Base-by-base conservation (phyloP, 2,113 vertebrate genomes). In the Phasianus colchicus region DNA sequence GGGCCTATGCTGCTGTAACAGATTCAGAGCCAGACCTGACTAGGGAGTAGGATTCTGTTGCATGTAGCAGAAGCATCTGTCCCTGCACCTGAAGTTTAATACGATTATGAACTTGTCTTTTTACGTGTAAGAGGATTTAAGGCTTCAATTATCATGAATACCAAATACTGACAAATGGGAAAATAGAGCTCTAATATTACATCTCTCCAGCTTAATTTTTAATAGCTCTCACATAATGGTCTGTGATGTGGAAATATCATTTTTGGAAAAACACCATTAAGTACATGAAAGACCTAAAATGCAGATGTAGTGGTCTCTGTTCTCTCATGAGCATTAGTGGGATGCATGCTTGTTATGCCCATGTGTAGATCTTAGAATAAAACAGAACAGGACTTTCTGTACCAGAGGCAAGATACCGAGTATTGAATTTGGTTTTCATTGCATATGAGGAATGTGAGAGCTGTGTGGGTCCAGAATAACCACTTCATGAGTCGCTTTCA, bases 341-440 rank as follows among this genome's bases (percentile, higher is more conserved):
- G 64, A 15, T 74, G 50, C 34, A 8, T 50, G 64, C 60, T 88
- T 60, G 22, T 83, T 85, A 17, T 36, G 58, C 29, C 47, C 29
- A 8, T 27, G 16, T 65, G 47, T 30, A 52, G 75, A 69, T 63
- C 42, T 78, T 30, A 43, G 64, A 70, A 58, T 66, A 74, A 92
- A 95, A 85, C 42, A 55, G 91, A 90, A 91, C 76, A 91, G 77
- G 82, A 91, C 80, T 78, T 91, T 90, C 85, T 91, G 95, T 93
- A 94, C 89, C 86, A 65, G 83, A 48, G 76, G 76, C 91, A 83
- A 52, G 91, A 70, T 2, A 1, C 69, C 22, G 17, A 24, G 69
- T 40, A 83, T 34, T 83, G 85, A 92, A 80, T 78, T 81, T 60
- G 83, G 83, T 0, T 2, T 83, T 75, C 21, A 60, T 76, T 84